Evolutionary conservation across 2,797 vertebrate genomes (phyloP), one percentile per base, ranked within the genome.

Genomic region (Onychomys arenicola): DNA sequence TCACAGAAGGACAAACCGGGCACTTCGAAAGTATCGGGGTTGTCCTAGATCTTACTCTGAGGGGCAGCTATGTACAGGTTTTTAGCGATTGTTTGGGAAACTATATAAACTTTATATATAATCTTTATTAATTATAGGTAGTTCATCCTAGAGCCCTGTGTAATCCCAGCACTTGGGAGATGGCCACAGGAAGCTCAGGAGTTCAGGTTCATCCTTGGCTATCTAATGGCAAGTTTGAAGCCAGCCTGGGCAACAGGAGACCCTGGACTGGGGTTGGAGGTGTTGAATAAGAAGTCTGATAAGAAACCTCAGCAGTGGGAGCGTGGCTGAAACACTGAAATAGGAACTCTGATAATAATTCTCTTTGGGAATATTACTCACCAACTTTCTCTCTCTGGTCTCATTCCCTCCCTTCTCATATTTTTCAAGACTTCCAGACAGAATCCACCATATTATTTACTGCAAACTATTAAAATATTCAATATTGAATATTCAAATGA

Each of bases 401-500:
- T 69, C 43, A 40, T 16, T 25, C 27, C 49, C 34, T 29, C 57
- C 43, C 11, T 81, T 32, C 57, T 93, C 69, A 1, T 78, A 57
- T 43, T 96, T 94, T 90, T 77, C n/a, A 94, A 73, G 57, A 90
- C 80, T 67, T 87, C 52, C 46, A 81, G 61, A 65, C 37, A 12
- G 63, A 89, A 73, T 86, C 78, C 76, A 76, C 37, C 71, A 34
- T 9, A 40, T 67, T 94, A 17, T 94, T 80, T 93, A 57, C 71
- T 91, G 46, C 57, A 94, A 90, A 82, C 14, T 94, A 46, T 55
- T 25, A 52, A 95, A 81, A 88, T 67, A 29, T 82, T 52, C 77
- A 82, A 77, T 78, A n/a, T n/a, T n/a, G 4, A 69, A 55, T 93
- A 88, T 59, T 88, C 61, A 86, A 89, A 29, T 14, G 37, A 89